A percentile compares a stretch with the other conserved stretches of the same genome.
Evolutionary conservation across 2,113 vertebrate species (phyloP).

Genomic region (Salminus brasiliensis): DNA sequence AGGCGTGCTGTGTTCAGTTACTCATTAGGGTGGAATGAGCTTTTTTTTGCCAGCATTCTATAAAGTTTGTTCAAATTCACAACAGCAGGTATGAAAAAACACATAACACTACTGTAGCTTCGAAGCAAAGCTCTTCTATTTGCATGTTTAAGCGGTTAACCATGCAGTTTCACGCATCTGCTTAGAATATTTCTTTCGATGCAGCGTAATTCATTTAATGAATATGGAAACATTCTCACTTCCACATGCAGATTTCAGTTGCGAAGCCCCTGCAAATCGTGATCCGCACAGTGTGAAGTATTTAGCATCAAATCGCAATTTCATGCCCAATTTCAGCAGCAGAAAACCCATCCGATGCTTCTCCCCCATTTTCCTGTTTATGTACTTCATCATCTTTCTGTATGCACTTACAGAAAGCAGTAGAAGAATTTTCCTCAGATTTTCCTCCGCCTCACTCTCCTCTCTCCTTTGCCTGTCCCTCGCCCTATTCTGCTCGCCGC

Average conservation of each 20-base stretch:
- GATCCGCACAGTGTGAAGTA: not conserved
- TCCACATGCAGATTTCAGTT: not conserved
- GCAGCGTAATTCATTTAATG: not conserved
- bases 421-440: not conserved
- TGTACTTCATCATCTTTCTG: slow-evolving; percentile 15
- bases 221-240: slow-evolving; percentile 17
- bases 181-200: slow-evolving; percentile 6
- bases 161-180: slow-evolving; percentile 35
- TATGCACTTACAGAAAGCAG: slow-evolving; percentile 3
- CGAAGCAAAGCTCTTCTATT: not conserved
- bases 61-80: not conserved
- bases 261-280: not conserved
- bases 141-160: slow-evolving; percentile 36
- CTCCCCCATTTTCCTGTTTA: not conserved
- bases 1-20: not conserved
- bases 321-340: slow-evolving; percentile 5
- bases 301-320: not conserved
- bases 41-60: not conserved
- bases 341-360: slow-evolving; percentile 22
- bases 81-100: not conserved
- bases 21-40: not conserved
- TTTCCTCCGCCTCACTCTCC: not conserved
- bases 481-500: no score
- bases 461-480: not conserved
- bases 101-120: not conserved